These are phyloP conservation scores for Toxotes chatareus DNA, from an alignment of 2,113 vertebrate genomes.

Conservation along the genomic window DNA sequence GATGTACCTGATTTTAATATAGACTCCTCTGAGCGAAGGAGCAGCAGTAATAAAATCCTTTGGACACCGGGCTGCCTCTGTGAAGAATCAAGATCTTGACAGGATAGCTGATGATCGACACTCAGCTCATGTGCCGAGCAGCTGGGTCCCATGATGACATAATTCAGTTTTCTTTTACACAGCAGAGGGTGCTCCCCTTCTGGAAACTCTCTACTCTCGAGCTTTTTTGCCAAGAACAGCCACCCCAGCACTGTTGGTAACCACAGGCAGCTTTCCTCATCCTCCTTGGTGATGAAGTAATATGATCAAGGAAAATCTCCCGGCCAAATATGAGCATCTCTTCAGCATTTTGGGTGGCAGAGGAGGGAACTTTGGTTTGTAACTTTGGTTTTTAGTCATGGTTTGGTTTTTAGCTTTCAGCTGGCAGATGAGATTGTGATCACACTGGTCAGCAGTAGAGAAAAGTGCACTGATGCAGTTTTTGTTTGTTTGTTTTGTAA, in stretches of 20 bases:
- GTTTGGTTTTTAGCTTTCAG: not conserved
- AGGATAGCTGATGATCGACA: not conserved
- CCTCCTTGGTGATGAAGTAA: constrained; percentile 66
- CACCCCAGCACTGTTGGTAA: constrained; percentile 54
- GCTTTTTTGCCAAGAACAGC: constrained; percentile 64
- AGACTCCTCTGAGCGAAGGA: not conserved
- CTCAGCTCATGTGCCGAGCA: constrained; percentile 37
- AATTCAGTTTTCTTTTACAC: constrained; percentile 54
- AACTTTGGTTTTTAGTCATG: constrained; percentile 37
- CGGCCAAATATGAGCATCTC: constrained; percentile 60
- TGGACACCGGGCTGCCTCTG: not conserved
- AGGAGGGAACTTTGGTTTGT: constrained; percentile 39
- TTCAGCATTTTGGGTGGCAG: constrained; percentile 40
- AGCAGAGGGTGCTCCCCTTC: constrained; percentile 58
- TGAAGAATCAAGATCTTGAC: not conserved
- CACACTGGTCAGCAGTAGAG: constrained; percentile 13
- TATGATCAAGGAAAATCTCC: constrained; percentile 65
- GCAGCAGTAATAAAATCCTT: not conserved
- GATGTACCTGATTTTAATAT: not conserved
- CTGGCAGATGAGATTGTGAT: constrained; percentile 15
- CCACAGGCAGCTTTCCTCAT: constrained; percentile 73
- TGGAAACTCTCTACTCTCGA: constrained; percentile 66
- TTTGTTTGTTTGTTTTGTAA: constrained; percentile 3
- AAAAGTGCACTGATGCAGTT: not conserved
- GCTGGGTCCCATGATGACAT: constrained; percentile 52